Evolutionary conservation across 2,113 vertebrate genomes (phyloP).

Genomic region (Emydura subglobosa): DNA sequence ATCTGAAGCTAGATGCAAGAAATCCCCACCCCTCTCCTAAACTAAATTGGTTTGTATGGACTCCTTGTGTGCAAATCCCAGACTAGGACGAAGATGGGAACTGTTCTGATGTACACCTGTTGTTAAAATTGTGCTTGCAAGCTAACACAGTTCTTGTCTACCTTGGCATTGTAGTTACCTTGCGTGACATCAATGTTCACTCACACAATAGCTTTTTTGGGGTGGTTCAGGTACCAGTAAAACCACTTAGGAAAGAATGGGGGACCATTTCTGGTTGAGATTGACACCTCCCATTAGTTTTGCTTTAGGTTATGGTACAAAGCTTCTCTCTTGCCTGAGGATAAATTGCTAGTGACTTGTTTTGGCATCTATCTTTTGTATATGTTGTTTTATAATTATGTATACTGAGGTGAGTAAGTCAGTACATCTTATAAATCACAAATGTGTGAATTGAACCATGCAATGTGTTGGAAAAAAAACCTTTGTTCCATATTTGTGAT

Average conservation of each 20-base stretch:
- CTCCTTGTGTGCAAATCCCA: background rate
- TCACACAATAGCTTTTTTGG: background rate
- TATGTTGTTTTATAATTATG: background rate
- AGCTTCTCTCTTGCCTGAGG: background rate
- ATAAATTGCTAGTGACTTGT: background rate
- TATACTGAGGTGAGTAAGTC: background rate
- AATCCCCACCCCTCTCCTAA: background rate
- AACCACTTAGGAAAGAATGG: accelerated
- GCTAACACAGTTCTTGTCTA: accelerated
- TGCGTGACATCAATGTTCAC: background rate
- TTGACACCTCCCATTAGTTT: background rate
- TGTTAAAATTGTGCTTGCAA: background rate
- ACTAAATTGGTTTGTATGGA: background rate
- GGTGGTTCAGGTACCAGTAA: background rate
- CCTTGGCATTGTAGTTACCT: background rate
- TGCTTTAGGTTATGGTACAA: background rate
- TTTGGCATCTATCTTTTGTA: background rate
- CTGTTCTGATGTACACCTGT: background rate
- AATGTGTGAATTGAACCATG: background rate
- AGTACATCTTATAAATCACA: background rate
- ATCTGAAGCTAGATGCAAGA: background rate
- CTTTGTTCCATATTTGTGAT: too few species aligned
- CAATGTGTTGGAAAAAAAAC: too few species aligned
- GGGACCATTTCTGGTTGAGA: background rate
- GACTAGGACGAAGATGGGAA: background rate